Base-by-base conservation (phyloP, 2,113 vertebrate genomes). In the Galemys pyrenaicus region DNA sequence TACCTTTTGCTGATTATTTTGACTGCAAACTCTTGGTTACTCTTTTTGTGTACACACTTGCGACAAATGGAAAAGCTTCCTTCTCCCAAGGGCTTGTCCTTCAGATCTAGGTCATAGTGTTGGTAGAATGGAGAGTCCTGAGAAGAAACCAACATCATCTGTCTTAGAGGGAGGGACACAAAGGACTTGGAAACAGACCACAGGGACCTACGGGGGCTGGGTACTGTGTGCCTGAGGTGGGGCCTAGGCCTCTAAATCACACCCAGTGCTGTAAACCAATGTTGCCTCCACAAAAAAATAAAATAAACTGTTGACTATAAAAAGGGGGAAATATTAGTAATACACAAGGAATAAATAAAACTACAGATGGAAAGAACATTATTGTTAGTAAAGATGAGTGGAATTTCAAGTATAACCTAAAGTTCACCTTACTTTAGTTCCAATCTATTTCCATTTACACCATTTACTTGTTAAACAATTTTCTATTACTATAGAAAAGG, bases 1-100 rank as follows among this genome's bases (percentile, higher is more conserved):
- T 98, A 99, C 99, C 99, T 99, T 98, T 99, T 99, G 98, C 99
- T 99, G 98, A 99, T 99, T 89, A 99, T 99, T 98, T 99, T 99
- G 96, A 99, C 99, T 9, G 99, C 99, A 78, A 99, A 99, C 74
- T 99, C 99, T 97, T 99, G 99, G 73, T 98, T 99, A 15, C 99
- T 99, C 98, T 99, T 99, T 98, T 99, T 99, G 98, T 99, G 99
- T 81, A 98, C 98, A 96, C 99, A 99, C 91, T 98, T 99, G 95
- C 99, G 99, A 98, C 99, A 99, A 97, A 99, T 99, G 86, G 99
- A 99, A 98, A 99, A 99, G 97, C 99, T 99, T 64, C 99, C 99
- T 98, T 99, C 99, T 84, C 99, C 99, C 95, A 99, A 87, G 44
- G 98, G 98, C 41, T 98, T 98, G 97, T 99, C 99, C 97, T 99